A percentile compares a stretch with the other conserved stretches of the same genome.
phyloP scores from a whole-genome alignment of 2,113 vertebrate species.

The Rattus rattus region DNA sequence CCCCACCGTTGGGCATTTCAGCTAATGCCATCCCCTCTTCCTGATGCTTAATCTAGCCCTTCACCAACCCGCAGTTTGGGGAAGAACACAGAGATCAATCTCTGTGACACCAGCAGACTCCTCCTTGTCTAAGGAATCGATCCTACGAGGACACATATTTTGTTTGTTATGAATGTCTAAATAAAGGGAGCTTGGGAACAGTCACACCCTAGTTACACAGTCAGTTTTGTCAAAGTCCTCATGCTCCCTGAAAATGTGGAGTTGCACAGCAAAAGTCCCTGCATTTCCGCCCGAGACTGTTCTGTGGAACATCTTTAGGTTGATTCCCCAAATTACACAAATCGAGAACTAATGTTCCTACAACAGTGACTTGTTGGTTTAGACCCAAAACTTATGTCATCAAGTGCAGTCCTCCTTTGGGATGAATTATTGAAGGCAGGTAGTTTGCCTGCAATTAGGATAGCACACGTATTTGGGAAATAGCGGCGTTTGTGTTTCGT shows the following conservation, averaged over 20 bases:
- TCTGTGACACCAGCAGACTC: not conserved
- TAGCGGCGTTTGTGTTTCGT: constrained; percentile 66
- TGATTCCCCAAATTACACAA: constrained; percentile 40
- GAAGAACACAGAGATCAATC: not conserved
- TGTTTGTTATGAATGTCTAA: not conserved
- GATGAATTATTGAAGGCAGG: constrained; percentile 84
- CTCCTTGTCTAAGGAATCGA: not conserved
- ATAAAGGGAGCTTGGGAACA: not conserved
- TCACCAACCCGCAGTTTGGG: not conserved
- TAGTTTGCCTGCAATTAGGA: constrained; percentile 83
- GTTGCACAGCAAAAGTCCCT: not conserved
- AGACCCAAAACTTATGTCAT: constrained; percentile 48
- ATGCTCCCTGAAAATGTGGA: not conserved
- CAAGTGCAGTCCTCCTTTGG: constrained; percentile 44
- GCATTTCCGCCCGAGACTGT: not conserved
- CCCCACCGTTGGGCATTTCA: too few relatives aligned
- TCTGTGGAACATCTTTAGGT: not conserved
- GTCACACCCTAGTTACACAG: not conserved
- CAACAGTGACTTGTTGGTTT: constrained; percentile 50
- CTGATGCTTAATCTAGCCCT: not conserved
- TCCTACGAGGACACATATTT: not conserved
- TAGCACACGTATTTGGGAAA: constrained; percentile 79
- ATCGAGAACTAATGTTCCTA: constrained; percentile 13
- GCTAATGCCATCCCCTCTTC: too few relatives aligned
- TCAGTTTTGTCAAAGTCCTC: not conserved